These are phyloP conservation scores for Jordanella pulchra DNA, from an alignment of 2,797 vertebrate species.

Conservation along the genomic window DNA sequence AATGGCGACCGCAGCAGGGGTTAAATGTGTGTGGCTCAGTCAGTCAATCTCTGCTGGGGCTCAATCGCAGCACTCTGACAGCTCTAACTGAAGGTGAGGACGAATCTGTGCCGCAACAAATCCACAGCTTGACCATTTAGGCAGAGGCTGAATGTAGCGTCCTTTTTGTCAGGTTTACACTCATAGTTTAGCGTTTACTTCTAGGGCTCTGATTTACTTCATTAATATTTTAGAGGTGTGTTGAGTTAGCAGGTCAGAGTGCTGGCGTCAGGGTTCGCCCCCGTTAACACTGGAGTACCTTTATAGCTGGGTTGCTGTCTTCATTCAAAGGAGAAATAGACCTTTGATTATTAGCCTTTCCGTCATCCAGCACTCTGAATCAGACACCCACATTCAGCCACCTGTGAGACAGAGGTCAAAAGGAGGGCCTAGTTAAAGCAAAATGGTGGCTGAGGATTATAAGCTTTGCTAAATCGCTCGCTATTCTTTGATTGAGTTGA, in stretches of 20 bases:
- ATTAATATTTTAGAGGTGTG: slow-evolving; percentile 74
- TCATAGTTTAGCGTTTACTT: slow-evolving; percentile 27
- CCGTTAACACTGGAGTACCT: slow-evolving; percentile 40
- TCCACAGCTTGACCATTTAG: slow-evolving; percentile 55
- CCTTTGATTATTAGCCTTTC: slow-evolving; percentile 56
- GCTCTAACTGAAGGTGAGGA: slow-evolving; percentile 21
- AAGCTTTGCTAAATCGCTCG: too few species aligned
- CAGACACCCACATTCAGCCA: slow-evolving; percentile 21
- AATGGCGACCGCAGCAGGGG: slow-evolving; percentile 53
- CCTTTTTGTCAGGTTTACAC: slow-evolving; percentile 11
- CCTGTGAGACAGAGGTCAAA: not conserved
- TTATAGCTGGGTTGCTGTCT: slow-evolving; percentile 53
- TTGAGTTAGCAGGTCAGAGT: slow-evolving; percentile 67
- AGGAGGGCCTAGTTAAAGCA: slow-evolving; percentile 3
- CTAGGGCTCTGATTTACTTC: slow-evolving; percentile 48
- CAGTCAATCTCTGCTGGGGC: slow-evolving; percentile 65
- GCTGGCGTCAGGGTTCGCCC: slow-evolving; percentile 70
- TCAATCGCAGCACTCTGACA: slow-evolving; percentile 43
- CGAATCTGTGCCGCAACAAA: slow-evolving; percentile 37
- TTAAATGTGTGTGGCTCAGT: slow-evolving; percentile 67
- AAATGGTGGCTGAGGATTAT: not conserved
- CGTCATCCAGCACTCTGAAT: slow-evolving; percentile 14
- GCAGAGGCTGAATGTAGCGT: slow-evolving; percentile 29
- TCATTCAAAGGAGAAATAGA: slow-evolving; percentile 41
- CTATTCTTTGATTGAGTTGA: not conserved